A percentile compares a stretch with the other conserved stretches of the same genome.
Conservation (phyloP, 2,113 vertebrate genomes). For the Ptyas mucosa region DNA sequence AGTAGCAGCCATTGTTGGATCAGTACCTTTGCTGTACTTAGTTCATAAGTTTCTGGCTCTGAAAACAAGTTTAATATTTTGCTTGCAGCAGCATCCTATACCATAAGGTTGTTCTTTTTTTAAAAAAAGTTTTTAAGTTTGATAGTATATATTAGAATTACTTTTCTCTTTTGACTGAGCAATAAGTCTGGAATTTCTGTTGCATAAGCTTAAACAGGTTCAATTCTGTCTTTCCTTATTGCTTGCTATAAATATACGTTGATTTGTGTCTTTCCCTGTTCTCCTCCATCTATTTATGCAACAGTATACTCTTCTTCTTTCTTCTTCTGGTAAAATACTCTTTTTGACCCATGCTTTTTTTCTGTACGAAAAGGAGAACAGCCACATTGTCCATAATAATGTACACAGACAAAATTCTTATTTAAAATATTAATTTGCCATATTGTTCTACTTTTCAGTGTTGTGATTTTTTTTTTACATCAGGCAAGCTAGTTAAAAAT, state of each 20-base stretch:
- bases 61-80: neutral
- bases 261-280: neutral
- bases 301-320: neutral
- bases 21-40: neutral
- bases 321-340: neutral
- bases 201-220: conserved; percentile 16
- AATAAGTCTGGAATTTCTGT: neutral
- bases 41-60: neutral
- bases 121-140: neutral
- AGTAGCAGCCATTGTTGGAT: neutral
- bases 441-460: neutral
- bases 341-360: neutral
- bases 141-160: neutral
- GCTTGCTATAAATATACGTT: neutral
- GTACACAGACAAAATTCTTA: conserved; percentile 1
- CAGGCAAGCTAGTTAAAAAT: neutral
- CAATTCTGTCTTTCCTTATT: conserved; percentile 5
- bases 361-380: neutral
- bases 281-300: neutral
- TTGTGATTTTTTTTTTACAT: neutral
- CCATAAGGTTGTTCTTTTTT: neutral
- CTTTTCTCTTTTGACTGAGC: neutral
- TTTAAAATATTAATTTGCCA: neutral
- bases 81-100: neutral
- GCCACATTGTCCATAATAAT: neutral